phyloP scores from a whole-genome alignment of 2,113 vertebrate species.

The Calyptomena viridis region DNA sequence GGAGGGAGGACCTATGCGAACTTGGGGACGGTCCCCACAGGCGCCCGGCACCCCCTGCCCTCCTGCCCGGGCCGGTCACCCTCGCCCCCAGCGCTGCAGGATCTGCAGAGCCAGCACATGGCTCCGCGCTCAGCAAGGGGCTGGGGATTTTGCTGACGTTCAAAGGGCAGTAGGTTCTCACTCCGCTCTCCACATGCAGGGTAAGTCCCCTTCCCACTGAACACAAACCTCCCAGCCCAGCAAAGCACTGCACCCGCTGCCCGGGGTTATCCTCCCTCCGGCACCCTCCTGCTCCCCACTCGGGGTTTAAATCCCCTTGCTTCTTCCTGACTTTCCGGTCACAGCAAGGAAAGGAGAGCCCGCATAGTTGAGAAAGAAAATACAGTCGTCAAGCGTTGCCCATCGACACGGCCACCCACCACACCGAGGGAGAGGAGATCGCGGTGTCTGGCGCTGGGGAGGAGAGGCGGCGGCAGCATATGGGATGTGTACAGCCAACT shows the following conservation, averaged over 20 bases:
- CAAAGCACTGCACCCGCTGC: background rate
- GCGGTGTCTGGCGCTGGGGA: background rate
- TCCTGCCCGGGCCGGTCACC: background rate
- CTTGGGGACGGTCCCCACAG: background rate
- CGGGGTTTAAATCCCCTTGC: background rate
- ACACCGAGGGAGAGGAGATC: background rate
- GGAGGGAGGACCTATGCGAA: background rate
- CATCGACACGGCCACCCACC: background rate
- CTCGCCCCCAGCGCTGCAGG: background rate
- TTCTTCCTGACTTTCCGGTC: background rate
- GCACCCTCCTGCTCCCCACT: background rate
- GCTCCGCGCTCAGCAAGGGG: background rate
- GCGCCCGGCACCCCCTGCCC: background rate
- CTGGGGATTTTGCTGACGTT: background rate
- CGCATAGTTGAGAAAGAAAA: background rate
- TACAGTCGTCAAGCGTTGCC: background rate
- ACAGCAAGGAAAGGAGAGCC: background rate
- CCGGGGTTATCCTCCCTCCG: background rate
- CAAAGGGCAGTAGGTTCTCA: background rate
- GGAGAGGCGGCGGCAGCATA: background rate
- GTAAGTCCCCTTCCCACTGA: background rate
- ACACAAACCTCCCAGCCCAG: background rate
- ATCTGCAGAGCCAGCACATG: constrained; percentile 16
- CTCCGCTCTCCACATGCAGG: background rate
- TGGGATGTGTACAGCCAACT: background rate